Evolutionary conservation across 2,888 invertebrate genomes (phyloP), one percentile per base, ranked within the genome.

Genomic region (Salpingus planirostris): DNA sequence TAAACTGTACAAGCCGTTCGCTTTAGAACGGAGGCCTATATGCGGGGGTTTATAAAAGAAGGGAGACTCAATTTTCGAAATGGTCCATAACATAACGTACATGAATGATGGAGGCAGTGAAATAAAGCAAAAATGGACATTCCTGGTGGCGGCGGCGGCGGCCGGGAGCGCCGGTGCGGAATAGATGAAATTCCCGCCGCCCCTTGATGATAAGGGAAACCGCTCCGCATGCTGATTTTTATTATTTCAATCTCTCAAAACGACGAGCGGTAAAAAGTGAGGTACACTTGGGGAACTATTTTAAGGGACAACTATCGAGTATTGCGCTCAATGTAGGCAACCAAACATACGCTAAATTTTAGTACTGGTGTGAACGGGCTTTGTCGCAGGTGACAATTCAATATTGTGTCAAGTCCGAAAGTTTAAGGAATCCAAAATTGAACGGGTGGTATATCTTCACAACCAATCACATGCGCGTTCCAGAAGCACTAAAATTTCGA

Each of bases 21-120:
- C 30, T 30, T 21, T 29, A 29, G 32, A 32, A 32, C 32, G 27
- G 30, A 21, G 23, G 24, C 10, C 15, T 21, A n/a, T 33, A 15
- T 22, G 21, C 27, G 15, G 21, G 7, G 18, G 28, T 30, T 24
- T 31, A 31, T 34, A 24, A 28, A 35, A 45, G 43, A 47, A 46
- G 41, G 39, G 46, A 42, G 46, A 49, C 47, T 52, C 52, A 52
- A 52, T 52, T 51, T 52, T 44, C 40, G 43, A 41, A 50, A 50
- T 47, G 49, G 49, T 38, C 49, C 45, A 49, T 51, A 48, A 50
- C 43, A 37, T 29, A 34, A 36, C 43, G 38, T 45, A 43, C 43
- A 46, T 47, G 47, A 47, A 40, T 45, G 46, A 50, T 45, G 44
- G 24, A 21, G 27, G 29, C 29, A 27, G 11, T 29, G 35, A 25